A percentile compares a stretch with the other conserved stretches of the same genome.
Evolutionary conservation across 1,140 invertebrate species (phyloP).

Genomic region (Helicoverpa armigera): DNA sequence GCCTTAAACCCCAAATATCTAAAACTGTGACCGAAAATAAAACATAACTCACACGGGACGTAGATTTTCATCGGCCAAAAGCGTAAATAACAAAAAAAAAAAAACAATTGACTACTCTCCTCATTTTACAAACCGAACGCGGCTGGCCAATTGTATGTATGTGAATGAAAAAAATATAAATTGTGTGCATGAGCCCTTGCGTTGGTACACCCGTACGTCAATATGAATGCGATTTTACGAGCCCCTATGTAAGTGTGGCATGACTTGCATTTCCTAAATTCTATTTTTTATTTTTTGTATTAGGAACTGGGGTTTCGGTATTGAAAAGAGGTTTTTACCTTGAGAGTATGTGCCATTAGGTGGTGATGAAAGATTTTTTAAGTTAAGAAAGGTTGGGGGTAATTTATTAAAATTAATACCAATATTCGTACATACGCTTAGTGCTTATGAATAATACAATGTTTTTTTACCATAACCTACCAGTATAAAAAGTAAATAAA

Average conservation of each 20-base stretch:
- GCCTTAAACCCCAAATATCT: neutral
- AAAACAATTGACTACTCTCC: neutral
- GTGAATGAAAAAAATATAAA: slow-evolving; percentile 26
- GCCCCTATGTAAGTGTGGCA: slow-evolving; percentile 18
- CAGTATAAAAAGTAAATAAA: too few species aligned
- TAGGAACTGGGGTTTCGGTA: neutral
- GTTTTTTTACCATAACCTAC: neutral
- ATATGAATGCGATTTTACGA: slow-evolving; percentile 11
- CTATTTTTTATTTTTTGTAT: neutral
- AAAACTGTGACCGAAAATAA: neutral
- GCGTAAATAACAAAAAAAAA: neutral
- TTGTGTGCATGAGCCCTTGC: neutral
- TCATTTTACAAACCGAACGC: slow-evolving; percentile 23
- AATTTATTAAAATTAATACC: too few species aligned
- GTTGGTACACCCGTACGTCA: neutral
- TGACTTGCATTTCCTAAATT: slow-evolving; percentile 48
- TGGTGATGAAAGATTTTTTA: too few species aligned
- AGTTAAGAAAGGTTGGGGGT: too few species aligned
- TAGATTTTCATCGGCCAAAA: neutral
- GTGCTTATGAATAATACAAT: too few species aligned
- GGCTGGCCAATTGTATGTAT: slow-evolving; percentile 22
- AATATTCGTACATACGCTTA: too few species aligned
- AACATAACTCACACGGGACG: slow-evolving; percentile 2
- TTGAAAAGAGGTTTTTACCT: slow-evolving; percentile 23
- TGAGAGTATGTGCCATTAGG: too few species aligned